These are phyloP conservation scores for Eonycteris spelaea DNA, from an alignment of 2,113 vertebrate species.

Conservation along the genomic window DNA sequence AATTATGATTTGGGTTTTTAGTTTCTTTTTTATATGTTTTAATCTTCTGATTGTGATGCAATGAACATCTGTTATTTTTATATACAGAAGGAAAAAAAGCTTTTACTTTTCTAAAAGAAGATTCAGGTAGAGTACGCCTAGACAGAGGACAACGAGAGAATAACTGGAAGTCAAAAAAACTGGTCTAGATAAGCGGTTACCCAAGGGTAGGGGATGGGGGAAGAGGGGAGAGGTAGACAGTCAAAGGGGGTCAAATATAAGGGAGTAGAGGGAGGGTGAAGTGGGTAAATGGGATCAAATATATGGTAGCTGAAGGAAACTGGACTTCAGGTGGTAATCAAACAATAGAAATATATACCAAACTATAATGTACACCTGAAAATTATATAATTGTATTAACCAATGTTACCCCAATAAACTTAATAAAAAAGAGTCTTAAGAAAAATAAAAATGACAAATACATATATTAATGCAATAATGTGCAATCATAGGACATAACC, in stretches of 20 bases:
- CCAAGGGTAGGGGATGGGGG: too few relatives aligned
- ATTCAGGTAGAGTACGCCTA: background rate
- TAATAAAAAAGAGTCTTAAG: background rate
- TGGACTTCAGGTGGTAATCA: too few relatives aligned
- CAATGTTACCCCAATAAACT: too few relatives aligned
- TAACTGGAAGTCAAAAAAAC: background rate
- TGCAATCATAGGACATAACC: background rate
- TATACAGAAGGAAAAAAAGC: background rate
- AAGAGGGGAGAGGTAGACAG: too few relatives aligned
- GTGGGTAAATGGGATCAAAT: too few relatives aligned
- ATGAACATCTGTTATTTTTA: background rate
- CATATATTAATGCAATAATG: background rate
- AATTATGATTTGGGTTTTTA: constrained; percentile 19
- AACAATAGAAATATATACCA: too few relatives aligned
- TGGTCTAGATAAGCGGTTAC: background rate
- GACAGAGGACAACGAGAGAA: background rate
- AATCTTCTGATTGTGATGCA: background rate
- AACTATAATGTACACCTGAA: too few relatives aligned
- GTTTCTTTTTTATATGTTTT: background rate
- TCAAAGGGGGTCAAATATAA: too few relatives aligned
- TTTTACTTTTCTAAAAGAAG: background rate
- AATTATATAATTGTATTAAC: too few relatives aligned
- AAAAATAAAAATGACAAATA: background rate
- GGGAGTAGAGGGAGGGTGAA: too few relatives aligned
- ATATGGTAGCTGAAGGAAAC: too few relatives aligned